phyloP scores from a whole-genome alignment of 2,888 invertebrate species.

The Pyrocoelia pectoralis region DNA sequence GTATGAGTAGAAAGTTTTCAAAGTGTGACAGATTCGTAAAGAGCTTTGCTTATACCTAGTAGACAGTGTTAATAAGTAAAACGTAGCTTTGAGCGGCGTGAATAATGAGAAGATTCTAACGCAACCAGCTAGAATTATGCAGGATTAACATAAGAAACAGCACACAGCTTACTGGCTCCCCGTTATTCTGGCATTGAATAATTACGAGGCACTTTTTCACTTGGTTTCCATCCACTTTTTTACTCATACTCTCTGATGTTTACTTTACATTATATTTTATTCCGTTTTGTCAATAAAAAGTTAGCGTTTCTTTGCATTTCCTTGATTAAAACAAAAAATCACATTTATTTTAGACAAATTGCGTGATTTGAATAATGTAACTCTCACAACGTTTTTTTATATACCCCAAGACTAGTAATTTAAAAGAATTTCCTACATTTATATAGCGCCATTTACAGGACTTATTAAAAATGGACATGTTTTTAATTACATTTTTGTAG shows the following conservation, averaged over 20 bases:
- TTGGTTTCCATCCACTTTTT: slow-evolving; percentile 36
- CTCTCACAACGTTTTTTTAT: too few species aligned
- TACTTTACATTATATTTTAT: slow-evolving; percentile 49
- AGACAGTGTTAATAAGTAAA: slow-evolving; percentile 38
- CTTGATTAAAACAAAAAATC: too few species aligned
- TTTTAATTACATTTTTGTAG: too few species aligned
- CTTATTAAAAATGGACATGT: too few species aligned
- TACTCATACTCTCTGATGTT: slow-evolving; percentile 52
- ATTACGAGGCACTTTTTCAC: slow-evolving; percentile 55
- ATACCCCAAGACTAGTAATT: too few species aligned
- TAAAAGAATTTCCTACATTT: too few species aligned
- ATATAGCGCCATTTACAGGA: too few species aligned
- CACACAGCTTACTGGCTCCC: slow-evolving; percentile 54
- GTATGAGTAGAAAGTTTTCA: slow-evolving; percentile 32
- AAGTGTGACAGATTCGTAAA: slow-evolving; percentile 37
- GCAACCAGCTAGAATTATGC: slow-evolving; percentile 59
- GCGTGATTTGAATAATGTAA: too few species aligned
- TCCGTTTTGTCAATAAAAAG: slow-evolving; percentile 1
- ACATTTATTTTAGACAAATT: too few species aligned
- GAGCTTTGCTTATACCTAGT: slow-evolving; percentile 37
- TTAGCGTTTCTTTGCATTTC: neutral
- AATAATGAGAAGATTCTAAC: slow-evolving; percentile 56
- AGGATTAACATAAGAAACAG: slow-evolving; percentile 62
- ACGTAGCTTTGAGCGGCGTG: slow-evolving; percentile 44
- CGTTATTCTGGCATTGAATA: slow-evolving; percentile 59